Base-by-base conservation (phyloP, 2,797 vertebrate genomes). In the Labeo calbasu region DNA sequence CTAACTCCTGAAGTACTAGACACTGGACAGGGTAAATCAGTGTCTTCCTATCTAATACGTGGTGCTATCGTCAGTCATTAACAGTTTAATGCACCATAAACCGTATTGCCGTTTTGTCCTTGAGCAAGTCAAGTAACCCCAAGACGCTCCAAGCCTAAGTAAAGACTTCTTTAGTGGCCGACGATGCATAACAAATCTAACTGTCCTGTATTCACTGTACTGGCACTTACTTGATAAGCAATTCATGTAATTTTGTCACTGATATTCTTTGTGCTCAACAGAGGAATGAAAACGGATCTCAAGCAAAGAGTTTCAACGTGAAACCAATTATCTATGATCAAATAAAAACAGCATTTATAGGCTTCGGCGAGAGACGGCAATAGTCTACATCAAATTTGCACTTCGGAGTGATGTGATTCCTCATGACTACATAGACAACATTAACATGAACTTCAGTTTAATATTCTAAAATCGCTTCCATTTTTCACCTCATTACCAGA, bases 311-410 rank as follows among this genome's bases (percentile, higher is more conserved):
- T 71, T 59, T 81, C 53, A 55, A 21, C 0, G 3, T 75, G 21
- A 73, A 82, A 66, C 5, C 28, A 65, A 76, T 76, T 76, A 65
- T 66, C 71, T 76, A 36, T 66, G 71, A 68, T 83, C 48, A 68
- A 53, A 76, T 75, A 82, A 76, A 65, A 65, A 23, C 70, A 15
- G 25, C 63, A 51, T 73, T 76, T 82, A 51, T 55, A 76, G 21
- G 50, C 48, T 53, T 63, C 57, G 40, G 40, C 1, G 9, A 76
- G n/a, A 51, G 61, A 76, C 48, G 28, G 71, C 23, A 73, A 72
- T 50, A n/a, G 25, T 70, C 66, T 0, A 17, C 48, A 17, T 82
- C 57, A 51, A 63, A 73, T 63, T 36, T 72, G 69, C 14, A 36
- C 43, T 36, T n/a, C 3, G 2, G 13, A 65, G 6, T 1, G 55